Percentiles rank a stretch among this genome's conserved stretches.
Evolutionary conservation across 2,113 vertebrate species (phyloP).

Genomic region (Cathartes aura): DNA sequence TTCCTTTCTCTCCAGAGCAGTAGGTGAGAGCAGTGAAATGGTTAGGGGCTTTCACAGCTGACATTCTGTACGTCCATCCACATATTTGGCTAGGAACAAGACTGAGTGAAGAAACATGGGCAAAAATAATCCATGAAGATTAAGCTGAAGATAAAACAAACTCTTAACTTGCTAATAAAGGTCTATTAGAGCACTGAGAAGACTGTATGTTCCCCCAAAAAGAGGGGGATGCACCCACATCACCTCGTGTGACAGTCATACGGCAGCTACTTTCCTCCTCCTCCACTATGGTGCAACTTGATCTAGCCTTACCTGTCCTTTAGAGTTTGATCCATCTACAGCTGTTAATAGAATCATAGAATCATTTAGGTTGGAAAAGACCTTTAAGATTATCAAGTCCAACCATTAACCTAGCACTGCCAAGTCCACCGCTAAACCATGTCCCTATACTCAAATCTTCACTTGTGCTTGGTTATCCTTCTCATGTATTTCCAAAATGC

Average conservation of each 20-base stretch:
- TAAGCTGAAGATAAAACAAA: background rate
- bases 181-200: background rate
- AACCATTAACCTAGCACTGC: background rate
- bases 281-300: background rate
- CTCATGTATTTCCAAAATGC: background rate
- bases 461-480: background rate
- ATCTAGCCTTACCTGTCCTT: background rate
- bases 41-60: background rate
- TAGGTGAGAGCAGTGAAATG: background rate
- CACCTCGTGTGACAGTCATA: background rate
- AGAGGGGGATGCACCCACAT: background rate
- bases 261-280: background rate
- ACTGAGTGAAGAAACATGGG: background rate
- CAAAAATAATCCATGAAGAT: background rate
- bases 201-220: too few relatives aligned
- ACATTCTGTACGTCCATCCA: background rate
- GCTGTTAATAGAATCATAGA: background rate
- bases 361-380: background rate
- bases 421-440: background rate
- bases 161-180: background rate
- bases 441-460: background rate
- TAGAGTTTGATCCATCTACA: background rate
- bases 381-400: background rate
- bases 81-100: background rate
- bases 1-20: background rate